Evolutionary conservation across 1,140 invertebrate species (phyloP).

Genomic region (Tetramorium simillimum): DNA sequence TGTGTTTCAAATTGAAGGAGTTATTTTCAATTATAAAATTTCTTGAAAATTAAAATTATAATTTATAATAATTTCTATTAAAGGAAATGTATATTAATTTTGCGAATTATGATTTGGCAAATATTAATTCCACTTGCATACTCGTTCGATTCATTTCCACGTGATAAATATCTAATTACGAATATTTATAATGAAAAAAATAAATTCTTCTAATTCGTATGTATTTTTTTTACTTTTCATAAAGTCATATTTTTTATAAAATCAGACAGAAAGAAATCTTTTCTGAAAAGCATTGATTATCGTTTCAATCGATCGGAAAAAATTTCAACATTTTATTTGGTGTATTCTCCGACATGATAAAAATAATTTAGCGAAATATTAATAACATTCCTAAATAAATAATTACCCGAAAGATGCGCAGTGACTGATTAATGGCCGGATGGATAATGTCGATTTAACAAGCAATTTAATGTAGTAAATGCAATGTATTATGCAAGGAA

Average conservation of each 20-base stretch:
- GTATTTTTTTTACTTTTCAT: background rate
- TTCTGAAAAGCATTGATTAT: background rate
- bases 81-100: background rate
- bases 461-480: conserved; percentile 69
- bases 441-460: conserved; percentile 67
- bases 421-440: conserved; percentile 14
- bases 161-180: background rate
- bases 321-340: background rate
- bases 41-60: background rate
- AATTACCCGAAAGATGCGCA: background rate
- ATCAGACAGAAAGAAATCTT: background rate
- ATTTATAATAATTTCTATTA: background rate
- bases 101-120: background rate
- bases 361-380: background rate
- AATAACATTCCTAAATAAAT: conserved; percentile 10
- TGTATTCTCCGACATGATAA: background rate
- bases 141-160: background rate
- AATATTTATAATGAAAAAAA: background rate
- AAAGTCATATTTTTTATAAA: background rate
- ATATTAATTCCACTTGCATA: background rate
- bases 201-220: no score
- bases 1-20: background rate
- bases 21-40: background rate
- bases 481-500: conserved; percentile 74
- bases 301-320: background rate